Evolutionary conservation across 2,888 invertebrate genomes (phyloP).

Genomic region (Odontomyia ornata): DNA sequence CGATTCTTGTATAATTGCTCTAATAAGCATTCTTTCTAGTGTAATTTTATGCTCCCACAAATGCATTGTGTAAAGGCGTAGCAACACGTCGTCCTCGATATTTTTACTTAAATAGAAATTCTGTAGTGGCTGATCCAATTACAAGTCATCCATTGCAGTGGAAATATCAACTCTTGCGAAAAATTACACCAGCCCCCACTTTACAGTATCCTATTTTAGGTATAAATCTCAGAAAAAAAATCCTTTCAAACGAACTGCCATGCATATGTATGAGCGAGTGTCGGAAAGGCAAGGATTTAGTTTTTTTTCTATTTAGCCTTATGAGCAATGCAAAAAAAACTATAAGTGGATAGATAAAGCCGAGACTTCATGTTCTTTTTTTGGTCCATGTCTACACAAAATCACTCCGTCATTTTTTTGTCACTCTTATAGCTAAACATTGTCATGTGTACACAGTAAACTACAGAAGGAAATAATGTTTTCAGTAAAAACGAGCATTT

Average conservation of each 20-base stretch:
- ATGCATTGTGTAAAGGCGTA: too few relatives aligned
- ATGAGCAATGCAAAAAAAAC: background rate
- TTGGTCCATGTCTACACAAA: background rate
- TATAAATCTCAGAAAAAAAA: constrained; percentile 9
- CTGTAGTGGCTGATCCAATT: too few relatives aligned
- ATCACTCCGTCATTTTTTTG: constrained; percentile 13
- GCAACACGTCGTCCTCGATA: too few relatives aligned
- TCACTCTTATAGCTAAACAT: background rate
- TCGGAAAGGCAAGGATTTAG: background rate
- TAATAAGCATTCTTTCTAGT: too few relatives aligned
- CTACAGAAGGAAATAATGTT: constrained; percentile 10
- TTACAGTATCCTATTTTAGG: background rate
- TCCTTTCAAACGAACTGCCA: background rate
- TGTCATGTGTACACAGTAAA: background rate
- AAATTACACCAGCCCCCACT: background rate
- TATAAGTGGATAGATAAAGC: constrained; percentile 32
- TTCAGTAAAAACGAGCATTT: background rate
- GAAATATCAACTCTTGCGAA: background rate
- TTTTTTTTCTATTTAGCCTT: background rate
- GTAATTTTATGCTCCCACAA: too few relatives aligned
- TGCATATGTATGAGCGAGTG: too few relatives aligned
- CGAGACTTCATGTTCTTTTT: background rate
- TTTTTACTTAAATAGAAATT: too few relatives aligned
- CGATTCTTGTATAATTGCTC: too few relatives aligned
- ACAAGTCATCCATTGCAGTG: too few relatives aligned